These are phyloP conservation scores for Sceliomorpha sp. DNA, from an alignment of 2,888 invertebrate genomes.

Conservation along the genomic window DNA sequence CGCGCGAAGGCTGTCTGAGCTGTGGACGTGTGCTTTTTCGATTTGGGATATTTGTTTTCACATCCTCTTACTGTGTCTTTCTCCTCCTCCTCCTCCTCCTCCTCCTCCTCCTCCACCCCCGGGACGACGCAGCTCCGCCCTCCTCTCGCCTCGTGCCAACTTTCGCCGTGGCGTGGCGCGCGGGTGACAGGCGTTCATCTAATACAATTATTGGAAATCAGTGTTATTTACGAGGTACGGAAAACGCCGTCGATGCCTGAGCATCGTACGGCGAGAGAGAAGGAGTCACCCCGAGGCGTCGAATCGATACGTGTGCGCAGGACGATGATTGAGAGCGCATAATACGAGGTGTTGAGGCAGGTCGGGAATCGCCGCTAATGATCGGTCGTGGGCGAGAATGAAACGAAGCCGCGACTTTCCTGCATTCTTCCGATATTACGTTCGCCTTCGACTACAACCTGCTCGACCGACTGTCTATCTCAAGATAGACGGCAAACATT, in stretches of 20 bases:
- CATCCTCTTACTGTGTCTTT: too few relatives aligned
- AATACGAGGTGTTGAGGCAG: constrained; percentile 76
- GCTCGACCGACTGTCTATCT: constrained; percentile 12
- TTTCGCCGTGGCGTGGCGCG: constrained; percentile 35
- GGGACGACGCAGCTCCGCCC: constrained; percentile 12
- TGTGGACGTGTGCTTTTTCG: too few relatives aligned
- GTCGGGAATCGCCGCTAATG: constrained; percentile 70
- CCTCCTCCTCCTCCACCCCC: too few relatives aligned
- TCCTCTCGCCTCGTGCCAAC: constrained; percentile 12
- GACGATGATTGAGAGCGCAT: constrained; percentile 73
- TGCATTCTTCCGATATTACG: constrained; percentile 18
- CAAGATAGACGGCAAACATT: constrained; percentile 23
- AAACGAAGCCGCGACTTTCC: constrained; percentile 57
- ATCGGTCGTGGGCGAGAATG: constrained; percentile 74
- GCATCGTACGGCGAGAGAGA: constrained; percentile 38
- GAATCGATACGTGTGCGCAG: constrained; percentile 38
- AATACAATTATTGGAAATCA: constrained; percentile 75
- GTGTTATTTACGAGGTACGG: constrained; percentile 70
- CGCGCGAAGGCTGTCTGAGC: too few relatives aligned
- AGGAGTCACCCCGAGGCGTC: constrained; percentile 32
- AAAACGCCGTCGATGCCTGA: constrained; percentile 61
- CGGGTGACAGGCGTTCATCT: constrained; percentile 73
- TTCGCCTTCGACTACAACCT: constrained; percentile 19
- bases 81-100: too few relatives aligned
- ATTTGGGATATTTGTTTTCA: too few relatives aligned